A percentile compares a stretch with the other conserved stretches of the same genome.
These are phyloP conservation scores for Holacanthus passer DNA, from an alignment of 2,113 vertebrate species.

Conservation along the genomic window DNA sequence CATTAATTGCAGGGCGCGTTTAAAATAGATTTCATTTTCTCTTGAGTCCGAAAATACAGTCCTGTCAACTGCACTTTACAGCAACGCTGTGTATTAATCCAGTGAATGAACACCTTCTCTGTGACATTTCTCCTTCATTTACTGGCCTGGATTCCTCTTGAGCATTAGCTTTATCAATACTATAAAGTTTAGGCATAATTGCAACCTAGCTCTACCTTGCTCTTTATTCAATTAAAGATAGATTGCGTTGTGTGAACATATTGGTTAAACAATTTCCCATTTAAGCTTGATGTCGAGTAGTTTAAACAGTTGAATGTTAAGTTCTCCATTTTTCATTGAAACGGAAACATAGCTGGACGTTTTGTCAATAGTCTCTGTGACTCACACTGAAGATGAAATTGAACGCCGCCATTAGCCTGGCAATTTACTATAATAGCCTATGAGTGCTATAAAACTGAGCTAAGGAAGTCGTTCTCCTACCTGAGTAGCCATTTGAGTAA, in stretches of 20 bases:
- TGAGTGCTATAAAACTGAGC: conserved; percentile 10
- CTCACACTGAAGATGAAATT: conserved; percentile 37
- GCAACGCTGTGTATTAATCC: conserved; percentile 40
- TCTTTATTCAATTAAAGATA: conserved; percentile 47
- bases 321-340: conserved; percentile 21
- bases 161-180: conserved; percentile 47
- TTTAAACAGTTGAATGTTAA: conserved; percentile 30
- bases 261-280: conserved; percentile 43
- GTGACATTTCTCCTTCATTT: conserved; percentile 39
- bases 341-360: conserved; percentile 34
- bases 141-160: conserved; percentile 15
- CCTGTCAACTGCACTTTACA: conserved; percentile 26
- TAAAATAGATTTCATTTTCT: conserved; percentile 50
- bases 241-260: conserved; percentile 29
- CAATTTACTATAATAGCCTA: conserved; percentile 23
- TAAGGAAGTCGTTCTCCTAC: neutral
- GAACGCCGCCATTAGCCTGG: conserved; percentile 22
- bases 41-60: conserved; percentile 15
- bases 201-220: conserved; percentile 16
- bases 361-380: conserved; percentile 40
- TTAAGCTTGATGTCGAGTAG: conserved; percentile 31
- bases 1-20: conserved; percentile 54
- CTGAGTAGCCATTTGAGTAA: conserved; percentile 12
- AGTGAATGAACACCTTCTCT: conserved; percentile 27
- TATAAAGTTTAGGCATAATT: conserved; percentile 48